Base-by-base conservation (phyloP, 2,113 vertebrate species). In the Pachypanchax playfairii region DNA sequence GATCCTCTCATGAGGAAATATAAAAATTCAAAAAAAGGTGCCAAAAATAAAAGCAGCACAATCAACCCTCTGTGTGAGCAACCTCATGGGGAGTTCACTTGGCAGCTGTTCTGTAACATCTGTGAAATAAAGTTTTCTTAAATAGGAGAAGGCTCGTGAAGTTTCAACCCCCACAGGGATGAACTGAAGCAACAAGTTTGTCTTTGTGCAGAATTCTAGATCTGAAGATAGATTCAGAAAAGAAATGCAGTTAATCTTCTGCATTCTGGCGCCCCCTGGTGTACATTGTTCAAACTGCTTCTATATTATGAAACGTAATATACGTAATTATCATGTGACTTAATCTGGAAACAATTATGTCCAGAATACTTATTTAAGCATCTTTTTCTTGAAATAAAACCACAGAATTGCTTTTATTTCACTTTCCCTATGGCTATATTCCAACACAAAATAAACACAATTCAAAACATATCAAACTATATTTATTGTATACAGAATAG, bases 401-500 rank as follows among this genome's bases (percentile, higher is more conserved):
- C n/a, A n/a, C n/a, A n/a, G n/a, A n/a, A n/a, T n/a, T n/a, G n/a
- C n/a, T n/a, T n/a, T n/a, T n/a, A n/a, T n/a, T n/a, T n/a, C n/a
- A n/a, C n/a, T n/a, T n/a, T n/a, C n/a, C n/a, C n/a, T n/a, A n/a
- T n/a, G n/a, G n/a, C n/a, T n/a, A n/a, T n/a, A n/a, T n/a, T n/a
- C n/a, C n/a, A n/a, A n/a, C n/a, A n/a, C n/a, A n/a, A n/a, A n/a
- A n/a, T n/a, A n/a, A n/a, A n/a, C 25, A 74, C 15, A 55, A 64
- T 54, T 53, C 67, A 79, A 65, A 48, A 78, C 51, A 84, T 88
- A 91, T 79, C 90, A 88, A 88, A 90, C 90, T 90, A 91, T 87
- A 89, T 93, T 92, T 91, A 91, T 92, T 92, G 92, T 81, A 65
- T 88, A 89, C 86, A 89, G 64, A 86, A 91, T 82, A 90, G 84